Evolutionary conservation across 1,140 invertebrate genomes (phyloP).

Genomic region (Paraescarpia echinospica): DNA sequence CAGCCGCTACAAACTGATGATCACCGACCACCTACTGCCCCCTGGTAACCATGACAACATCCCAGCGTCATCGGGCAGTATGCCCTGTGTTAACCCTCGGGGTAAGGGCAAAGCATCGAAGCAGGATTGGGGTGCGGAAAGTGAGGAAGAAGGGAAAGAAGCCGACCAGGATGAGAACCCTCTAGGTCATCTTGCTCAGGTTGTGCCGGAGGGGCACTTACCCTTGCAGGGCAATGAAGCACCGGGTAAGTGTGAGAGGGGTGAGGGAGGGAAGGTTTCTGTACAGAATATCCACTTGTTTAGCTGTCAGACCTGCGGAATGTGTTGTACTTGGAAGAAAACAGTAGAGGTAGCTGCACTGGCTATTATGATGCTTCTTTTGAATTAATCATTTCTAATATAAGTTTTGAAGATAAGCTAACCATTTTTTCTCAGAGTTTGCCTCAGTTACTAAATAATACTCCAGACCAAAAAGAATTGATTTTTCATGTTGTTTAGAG

Average conservation of each 20-base stretch:
- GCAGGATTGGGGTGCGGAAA: neutral
- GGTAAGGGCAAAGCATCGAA: neutral
- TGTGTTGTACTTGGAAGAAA: no score
- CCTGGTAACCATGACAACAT: neutral
- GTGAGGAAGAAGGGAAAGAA: neutral
- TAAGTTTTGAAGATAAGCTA: no score
- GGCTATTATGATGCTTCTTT: no score
- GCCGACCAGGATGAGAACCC: neutral
- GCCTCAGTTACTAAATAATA: no score
- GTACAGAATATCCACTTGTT: no score
- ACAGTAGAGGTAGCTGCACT: no score
- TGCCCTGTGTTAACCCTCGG: neutral
- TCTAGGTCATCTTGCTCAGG: neutral
- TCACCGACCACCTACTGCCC: neutral
- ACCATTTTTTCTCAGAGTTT: no score
- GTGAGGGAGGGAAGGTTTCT: no score
- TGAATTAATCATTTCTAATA: no score
- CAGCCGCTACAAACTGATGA: neutral
- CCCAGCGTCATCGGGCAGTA: neutral
- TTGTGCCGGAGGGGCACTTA: neutral
- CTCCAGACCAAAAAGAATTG: no score
- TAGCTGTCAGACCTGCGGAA: no score
- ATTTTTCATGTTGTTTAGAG: no score
- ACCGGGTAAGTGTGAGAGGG: neutral
- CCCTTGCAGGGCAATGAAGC: neutral